phyloP scores from a whole-genome alignment of 2,888 invertebrate genomes.

The Caenorhabditis becei region DNA sequence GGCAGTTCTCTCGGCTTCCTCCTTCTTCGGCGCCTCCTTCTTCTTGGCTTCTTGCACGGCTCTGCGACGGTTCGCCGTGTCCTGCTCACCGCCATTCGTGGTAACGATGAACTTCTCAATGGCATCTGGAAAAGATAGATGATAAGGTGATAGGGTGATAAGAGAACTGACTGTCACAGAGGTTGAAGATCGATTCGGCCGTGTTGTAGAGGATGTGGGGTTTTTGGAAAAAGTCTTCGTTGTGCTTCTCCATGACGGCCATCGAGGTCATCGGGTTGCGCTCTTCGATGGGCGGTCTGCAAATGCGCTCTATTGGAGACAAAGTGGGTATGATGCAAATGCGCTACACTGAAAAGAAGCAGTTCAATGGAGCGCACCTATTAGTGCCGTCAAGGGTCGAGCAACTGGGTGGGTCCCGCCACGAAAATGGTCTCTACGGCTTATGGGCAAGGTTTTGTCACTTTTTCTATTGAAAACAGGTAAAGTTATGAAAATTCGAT shows the following conservation, averaged over 20 bases:
- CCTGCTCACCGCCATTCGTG: neutral
- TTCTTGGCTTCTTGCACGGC: slow-evolving; percentile 9
- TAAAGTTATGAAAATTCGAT: too few relatives aligned
- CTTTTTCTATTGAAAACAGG: too few relatives aligned
- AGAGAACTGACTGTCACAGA: slow-evolving; percentile 4
- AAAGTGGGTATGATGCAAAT: too few relatives aligned
- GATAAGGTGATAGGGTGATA: neutral
- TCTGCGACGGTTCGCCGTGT: neutral
- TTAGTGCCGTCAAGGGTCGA: too few relatives aligned
- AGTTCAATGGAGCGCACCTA: too few relatives aligned
- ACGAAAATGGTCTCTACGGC: too few relatives aligned
- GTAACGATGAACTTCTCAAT: slow-evolving; percentile 26
- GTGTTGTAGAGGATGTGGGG: slow-evolving; percentile 21
- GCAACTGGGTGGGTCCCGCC: too few relatives aligned
- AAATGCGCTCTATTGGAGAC: too few relatives aligned
- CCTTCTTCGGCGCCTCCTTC: neutral
- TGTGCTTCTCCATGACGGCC: neutral
- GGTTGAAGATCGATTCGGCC: neutral
- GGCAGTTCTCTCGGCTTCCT: slow-evolving; percentile 12
- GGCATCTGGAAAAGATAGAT: slow-evolving; percentile 14
- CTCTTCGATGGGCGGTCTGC: neutral
- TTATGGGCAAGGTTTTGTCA: too few relatives aligned
- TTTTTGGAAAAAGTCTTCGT: slow-evolving; percentile 6
- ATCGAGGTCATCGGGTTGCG: slow-evolving; percentile 21
- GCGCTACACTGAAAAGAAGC: too few relatives aligned